Base-by-base conservation (phyloP, 2,888 invertebrate species). In the Pseudeuparius sepicola region DNA sequence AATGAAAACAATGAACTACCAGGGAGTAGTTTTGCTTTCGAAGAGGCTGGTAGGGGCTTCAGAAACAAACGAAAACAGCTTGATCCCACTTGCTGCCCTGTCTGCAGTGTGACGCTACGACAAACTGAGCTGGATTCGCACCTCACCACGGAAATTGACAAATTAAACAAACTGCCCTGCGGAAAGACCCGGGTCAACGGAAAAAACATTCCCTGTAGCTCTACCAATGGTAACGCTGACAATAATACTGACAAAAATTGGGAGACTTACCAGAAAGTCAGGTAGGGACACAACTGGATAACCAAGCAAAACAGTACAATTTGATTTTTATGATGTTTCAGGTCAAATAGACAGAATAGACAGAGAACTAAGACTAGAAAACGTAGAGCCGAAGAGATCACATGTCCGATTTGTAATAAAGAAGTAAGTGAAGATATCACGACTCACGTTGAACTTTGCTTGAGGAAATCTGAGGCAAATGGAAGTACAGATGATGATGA, bases 121-220 rank as follows among this genome's bases (percentile, higher is more conserved):
- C 73, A 78, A 2, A 77, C 79, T 2, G 92, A 92, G 59, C 66
- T 90, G n/a, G 85, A 87, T 47, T 67, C 77, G 14, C 93, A 92
- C 63, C 75, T 86, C 45, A 64, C 74, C 29, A 68, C 83, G 41
- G 92, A 92, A 65, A 67, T 90, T 43, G 82, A 84, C 41, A 76
- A 78, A 47, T 63, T 86, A 31, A 65, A 67, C 51, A 75, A 74
- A 57, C 55, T 75, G 30, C 65, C 66, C 5, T 46, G 49, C 13
- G 49, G 53, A 16, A 56, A 56, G 44, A 46, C 53, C 16, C 61
- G 58, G 47, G 39, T 54, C 7, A 60, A 57, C 38, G 51, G 46
- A 51, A 52, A 46, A 37, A 65, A 68, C 60, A 67, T 25, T 58
- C 66, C 52, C 24, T 61, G 24, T 60, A 66, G 54, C 61, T 68